A percentile compares a stretch with the other conserved stretches of the same genome.
phyloP scores from a whole-genome alignment of 2,113 vertebrate genomes.

The Bostrychus sinensis region DNA sequence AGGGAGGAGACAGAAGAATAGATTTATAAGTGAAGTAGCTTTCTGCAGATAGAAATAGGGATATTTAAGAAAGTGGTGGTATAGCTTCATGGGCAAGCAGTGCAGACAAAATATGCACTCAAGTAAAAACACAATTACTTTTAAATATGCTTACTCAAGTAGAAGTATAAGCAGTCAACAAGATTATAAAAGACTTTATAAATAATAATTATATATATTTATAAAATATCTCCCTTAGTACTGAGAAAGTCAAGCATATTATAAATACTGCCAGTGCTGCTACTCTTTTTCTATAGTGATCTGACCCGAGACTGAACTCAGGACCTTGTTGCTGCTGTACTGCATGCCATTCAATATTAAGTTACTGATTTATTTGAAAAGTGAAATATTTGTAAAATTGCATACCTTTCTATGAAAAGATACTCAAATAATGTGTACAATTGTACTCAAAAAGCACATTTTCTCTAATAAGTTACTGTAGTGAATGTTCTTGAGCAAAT shows the following conservation, averaged over 20 bases:
- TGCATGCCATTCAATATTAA: background rate
- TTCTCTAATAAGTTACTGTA: no score
- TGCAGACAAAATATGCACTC: background rate
- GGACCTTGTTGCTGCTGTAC: background rate
- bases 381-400: no score
- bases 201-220: background rate
- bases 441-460: no score
- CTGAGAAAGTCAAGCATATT: background rate
- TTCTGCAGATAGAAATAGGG: slow-evolving; percentile 21
- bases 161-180: background rate
- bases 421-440: background rate
- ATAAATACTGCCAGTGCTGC: background rate
- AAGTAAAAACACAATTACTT: background rate
- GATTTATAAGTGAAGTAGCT: slow-evolving; percentile 10
- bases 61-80: background rate
- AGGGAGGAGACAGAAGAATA: slow-evolving; percentile 21
- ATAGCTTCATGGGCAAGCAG: background rate
- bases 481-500: no score
- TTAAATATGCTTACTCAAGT: background rate
- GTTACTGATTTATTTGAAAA: slow-evolving; percentile 1
- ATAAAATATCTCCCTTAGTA: no score
- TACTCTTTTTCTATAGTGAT: no score
- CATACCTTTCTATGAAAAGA: background rate
- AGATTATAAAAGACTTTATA: no score
- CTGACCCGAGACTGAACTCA: background rate